Evolutionary conservation across 2,797 vertebrate genomes (phyloP), one percentile per base, ranked within the genome.

Genomic region (Poeciliopsis presidionis): DNA sequence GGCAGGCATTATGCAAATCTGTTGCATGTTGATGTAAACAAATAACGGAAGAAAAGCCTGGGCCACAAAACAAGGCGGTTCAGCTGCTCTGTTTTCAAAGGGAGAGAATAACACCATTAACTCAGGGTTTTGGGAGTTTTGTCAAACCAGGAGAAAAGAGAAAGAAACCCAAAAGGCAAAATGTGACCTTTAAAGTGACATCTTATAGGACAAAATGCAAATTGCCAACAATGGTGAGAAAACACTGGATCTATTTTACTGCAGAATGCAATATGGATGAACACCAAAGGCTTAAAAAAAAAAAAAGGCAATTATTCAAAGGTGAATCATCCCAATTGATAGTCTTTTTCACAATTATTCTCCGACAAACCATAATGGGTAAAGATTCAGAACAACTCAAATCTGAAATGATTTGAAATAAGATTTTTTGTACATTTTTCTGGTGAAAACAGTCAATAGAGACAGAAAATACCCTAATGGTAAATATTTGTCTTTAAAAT

Each of bases 1-100:
- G 74, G 74, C 74, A 74, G 25, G 53, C 57, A 75, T 75, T 65
- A 63, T 63, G 59, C 30, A 65, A 75, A 75, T 75, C 43, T 49
- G 55, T 65, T 75, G 59, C 30, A 20, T 69, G 7, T 28, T n/a
- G 45, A 67, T 67, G 47, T 69, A 41, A 53, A 76, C 65, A 76
- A 51, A 33, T 39, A 51, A 49, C 16, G 20, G 33, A 53, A 39
- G 61, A 76, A 41, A 49, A 67, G 61, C 61, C 6, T 16, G 61
- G 57, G 43, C 59, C 36, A 51, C 61, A 41, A 41, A 67, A 67
- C 36, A 67, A 67, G 36, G 36, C 20, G 9, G 63, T 33, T 75
- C 45, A 49, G 59, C 30, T 49, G 74, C 22, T 30, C 9, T 2
- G 43, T 65, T 46, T 65, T 67, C 22, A 39, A 3, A 49, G 33